Percentiles rank a stretch among this genome's conserved stretches.
phyloP scores from a whole-genome alignment of 2,888 invertebrate species.

The Phytoseiulus persimilis region DNA sequence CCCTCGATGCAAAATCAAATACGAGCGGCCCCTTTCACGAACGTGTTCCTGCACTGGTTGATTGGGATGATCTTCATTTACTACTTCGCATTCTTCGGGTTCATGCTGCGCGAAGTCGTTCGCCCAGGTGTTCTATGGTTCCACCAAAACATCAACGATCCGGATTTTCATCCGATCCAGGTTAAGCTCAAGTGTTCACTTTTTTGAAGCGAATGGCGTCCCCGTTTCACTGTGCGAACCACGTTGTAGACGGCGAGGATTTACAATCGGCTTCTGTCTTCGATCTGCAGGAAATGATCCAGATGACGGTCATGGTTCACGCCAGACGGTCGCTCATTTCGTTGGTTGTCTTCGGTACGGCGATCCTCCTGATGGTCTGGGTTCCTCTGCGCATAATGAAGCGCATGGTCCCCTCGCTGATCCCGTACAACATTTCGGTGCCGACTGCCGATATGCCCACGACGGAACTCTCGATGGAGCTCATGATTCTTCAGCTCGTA shows the following conservation, averaged over 20 bases:
- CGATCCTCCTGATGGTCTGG: constrained; percentile 91
- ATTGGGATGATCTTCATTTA: constrained; percentile 98
- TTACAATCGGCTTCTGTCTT: constrained; percentile 12
- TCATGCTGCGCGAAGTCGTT: constrained; percentile 80
- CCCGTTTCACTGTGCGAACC: too few relatives aligned
- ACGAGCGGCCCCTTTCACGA: constrained; percentile 80
- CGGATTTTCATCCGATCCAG: constrained; percentile 97
- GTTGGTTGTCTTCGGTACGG: constrained; percentile 88
- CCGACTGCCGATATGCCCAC: constrained; percentile 36
- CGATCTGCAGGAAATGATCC: constrained; percentile 44
- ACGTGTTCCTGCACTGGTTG: constrained; percentile 96
- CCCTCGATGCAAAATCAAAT: constrained; percentile 39
- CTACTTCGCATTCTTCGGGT: constrained; percentile 93
- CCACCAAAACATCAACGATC: constrained; percentile 91
- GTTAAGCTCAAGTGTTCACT: constrained; percentile 51
- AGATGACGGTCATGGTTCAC: constrained; percentile 54
- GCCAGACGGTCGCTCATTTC: constrained; percentile 81
- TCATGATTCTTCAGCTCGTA: constrained; percentile 58
- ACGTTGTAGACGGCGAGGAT: neutral
- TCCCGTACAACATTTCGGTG: constrained; percentile 76
- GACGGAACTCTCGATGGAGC: constrained; percentile 30
- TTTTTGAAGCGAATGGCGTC: neutral
- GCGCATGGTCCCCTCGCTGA: constrained; percentile 69
- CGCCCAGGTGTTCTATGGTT: constrained; percentile 98
- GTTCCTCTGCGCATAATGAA: constrained; percentile 79